Conservation (phyloP, 2,113 vertebrate species). For the Oryzias woworae region DNA sequence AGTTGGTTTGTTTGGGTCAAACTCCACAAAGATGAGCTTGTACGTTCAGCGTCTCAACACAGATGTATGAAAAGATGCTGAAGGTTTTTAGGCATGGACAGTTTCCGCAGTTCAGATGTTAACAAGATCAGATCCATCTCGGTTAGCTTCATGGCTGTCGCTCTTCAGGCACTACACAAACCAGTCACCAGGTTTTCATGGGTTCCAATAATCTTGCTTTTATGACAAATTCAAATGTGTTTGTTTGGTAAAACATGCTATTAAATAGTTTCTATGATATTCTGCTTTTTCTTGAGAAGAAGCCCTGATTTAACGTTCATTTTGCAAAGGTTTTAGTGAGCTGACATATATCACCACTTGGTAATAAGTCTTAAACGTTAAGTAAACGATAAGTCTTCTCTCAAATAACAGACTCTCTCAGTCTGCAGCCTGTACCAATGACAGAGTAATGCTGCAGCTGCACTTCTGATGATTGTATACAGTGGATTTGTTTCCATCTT, state of each 20-base stretch:
- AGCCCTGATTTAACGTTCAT: not conserved
- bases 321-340: conserved; percentile 19
- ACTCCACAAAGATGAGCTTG: conserved; percentile 29
- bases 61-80: conserved; percentile 19
- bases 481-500: conserved; percentile 23
- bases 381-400: conserved; percentile 11
- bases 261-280: conserved; percentile 23
- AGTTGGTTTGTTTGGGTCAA: conserved; percentile 36
- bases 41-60: conserved; percentile 5
- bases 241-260: conserved; percentile 59
- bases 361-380: conserved; percentile 3
- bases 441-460: conserved; percentile 43
- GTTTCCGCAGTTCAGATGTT: conserved; percentile 19
- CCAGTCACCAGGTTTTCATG: conserved; percentile 2
- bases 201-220: not conserved
- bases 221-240: conserved; percentile 28
- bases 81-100: not conserved
- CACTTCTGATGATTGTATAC: conserved; percentile 29
- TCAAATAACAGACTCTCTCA: conserved; percentile 24
- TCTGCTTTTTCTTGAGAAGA: conserved; percentile 28
- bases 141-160: not conserved
- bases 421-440: conserved; percentile 35
- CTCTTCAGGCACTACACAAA: conserved; percentile 24
- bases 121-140: conserved; percentile 3
- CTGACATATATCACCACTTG: conserved; percentile 14